Evolutionary conservation across 2,113 vertebrate genomes (phyloP), one percentile per base, ranked within the genome.

Genomic region (Microtus oregoni): DNA sequence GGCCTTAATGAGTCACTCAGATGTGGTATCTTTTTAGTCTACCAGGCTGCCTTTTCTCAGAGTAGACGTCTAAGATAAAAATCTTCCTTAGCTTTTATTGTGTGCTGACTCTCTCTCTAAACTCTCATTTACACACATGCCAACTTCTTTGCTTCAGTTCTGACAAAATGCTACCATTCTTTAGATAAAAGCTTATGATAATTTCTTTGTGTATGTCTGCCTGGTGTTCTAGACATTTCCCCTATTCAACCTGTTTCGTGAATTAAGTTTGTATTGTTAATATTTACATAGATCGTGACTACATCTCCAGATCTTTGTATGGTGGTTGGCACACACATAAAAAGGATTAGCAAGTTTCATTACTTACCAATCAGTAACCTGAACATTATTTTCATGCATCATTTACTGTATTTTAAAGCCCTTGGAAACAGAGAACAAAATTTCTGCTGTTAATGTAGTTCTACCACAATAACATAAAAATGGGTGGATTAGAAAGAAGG

Each of bases 321-420:
- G 32, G 41, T 68, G 11, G 38, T 35, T 90, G 75, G 4, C 61
- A 95, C 22, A 82, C 41, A 73, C 61, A 86, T 19, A 76, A 47
- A 91, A 58, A 52, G 78, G 30, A 5, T 86, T 73, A 87, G 47
- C 47, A 22, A 86, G 67, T 24, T 93, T 7, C 47, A 65, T 92
- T 38, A 58, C 3, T 90, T 87, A 94, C 3, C 15, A 82, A 61
- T 55, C 9, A 47, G 68, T 55, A 67, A 65, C 3, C 61, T 30
- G 26, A 61, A 61, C 41, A 81, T 78, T 96, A 70, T 78, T 95
- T 93, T 83, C n/a, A 79, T n/a, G 14, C 55, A 20, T 91, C 9
- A 47, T 82, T 52, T 26, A 63, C 55, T 90, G 0, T 76, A 73
- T 77, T 93, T 68, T 55, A 58, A 94, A 95, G 35, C 89, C 47